A percentile compares a stretch with the other conserved stretches of the same genome.
phyloP scores from a whole-genome alignment of 2,888 invertebrate species.

The Nyleta sp. region DNA sequence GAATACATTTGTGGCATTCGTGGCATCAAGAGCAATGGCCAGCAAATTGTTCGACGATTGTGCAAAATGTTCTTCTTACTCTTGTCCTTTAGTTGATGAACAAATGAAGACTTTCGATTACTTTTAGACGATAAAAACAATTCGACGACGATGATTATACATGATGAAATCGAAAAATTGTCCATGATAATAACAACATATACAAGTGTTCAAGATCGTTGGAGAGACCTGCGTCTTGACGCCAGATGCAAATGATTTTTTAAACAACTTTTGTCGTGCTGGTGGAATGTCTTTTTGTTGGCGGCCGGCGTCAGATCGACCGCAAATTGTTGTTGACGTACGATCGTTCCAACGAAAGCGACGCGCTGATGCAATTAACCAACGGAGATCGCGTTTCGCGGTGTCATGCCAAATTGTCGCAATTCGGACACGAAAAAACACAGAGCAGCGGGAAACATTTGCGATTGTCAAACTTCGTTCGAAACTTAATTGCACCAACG shows the following conservation, averaged over 20 bases:
- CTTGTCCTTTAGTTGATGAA: constrained; percentile 34
- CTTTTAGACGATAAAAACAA: constrained; percentile 25
- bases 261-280: constrained; percentile 44
- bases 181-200: constrained; percentile 56
- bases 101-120: constrained; percentile 37
- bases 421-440: too few relatives aligned
- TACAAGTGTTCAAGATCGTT: constrained; percentile 64
- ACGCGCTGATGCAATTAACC: constrained; percentile 29
- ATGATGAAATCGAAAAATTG: constrained; percentile 31
- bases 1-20: too few relatives aligned
- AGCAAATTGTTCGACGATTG: too few relatives aligned
- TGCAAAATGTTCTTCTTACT: constrained; percentile 48
- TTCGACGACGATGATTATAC: constrained; percentile 19
- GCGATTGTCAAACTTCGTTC: not conserved
- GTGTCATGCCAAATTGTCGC: constrained; percentile 7
- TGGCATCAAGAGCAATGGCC: too few relatives aligned
- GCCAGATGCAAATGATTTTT: constrained; percentile 46
- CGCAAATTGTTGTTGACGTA: constrained; percentile 24
- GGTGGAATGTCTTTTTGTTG: constrained; percentile 13
- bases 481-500: constrained; percentile 27
- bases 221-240: constrained; percentile 56
- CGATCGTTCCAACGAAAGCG: constrained; percentile 11
- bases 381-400: not conserved
- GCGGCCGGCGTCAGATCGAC: not conserved
- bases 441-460: too few relatives aligned